These are phyloP conservation scores for Trachelipus rathkii DNA, from an alignment of 1,140 invertebrate species.

Conservation along the genomic window DNA sequence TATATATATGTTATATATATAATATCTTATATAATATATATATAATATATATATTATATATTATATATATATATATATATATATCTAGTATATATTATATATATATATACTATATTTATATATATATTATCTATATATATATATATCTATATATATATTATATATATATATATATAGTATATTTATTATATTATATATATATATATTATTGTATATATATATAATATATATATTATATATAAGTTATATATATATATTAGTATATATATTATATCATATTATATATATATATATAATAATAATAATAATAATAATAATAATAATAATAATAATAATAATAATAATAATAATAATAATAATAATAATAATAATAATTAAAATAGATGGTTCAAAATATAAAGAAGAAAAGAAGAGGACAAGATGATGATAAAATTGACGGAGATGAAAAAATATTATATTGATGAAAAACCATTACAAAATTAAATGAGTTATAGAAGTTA, in stretches of 20 bases:
- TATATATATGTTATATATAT: slow-evolving; percentile 10
- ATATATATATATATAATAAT: neutral
- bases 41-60: slow-evolving; percentile 13
- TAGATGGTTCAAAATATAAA: too few relatives aligned
- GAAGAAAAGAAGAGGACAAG: too few relatives aligned
- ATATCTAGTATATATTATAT: slow-evolving; percentile 7
- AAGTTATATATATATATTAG: neutral
- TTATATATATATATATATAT: slow-evolving; percentile 15
- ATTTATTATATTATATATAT: slow-evolving; percentile 8
- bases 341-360: too few relatives aligned
- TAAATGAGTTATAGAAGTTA: too few relatives aligned
- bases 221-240: too few relatives aligned
- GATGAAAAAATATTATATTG: too few relatives aligned
- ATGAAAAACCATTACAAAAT: too few relatives aligned
- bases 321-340: too few relatives aligned
- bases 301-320: too few relatives aligned
- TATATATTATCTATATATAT: neutral
- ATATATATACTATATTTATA: neutral
- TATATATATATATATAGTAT: slow-evolving; percentile 11
- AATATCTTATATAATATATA: slow-evolving; percentile 12
- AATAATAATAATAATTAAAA: too few relatives aligned
- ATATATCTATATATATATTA: neutral
- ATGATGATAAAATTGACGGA: too few relatives aligned
- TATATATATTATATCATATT: neutral
- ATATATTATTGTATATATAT: neutral